Evolutionary conservation across 2,113 vertebrate genomes (phyloP).

Genomic region (Lamprologus ornatipinnis): DNA sequence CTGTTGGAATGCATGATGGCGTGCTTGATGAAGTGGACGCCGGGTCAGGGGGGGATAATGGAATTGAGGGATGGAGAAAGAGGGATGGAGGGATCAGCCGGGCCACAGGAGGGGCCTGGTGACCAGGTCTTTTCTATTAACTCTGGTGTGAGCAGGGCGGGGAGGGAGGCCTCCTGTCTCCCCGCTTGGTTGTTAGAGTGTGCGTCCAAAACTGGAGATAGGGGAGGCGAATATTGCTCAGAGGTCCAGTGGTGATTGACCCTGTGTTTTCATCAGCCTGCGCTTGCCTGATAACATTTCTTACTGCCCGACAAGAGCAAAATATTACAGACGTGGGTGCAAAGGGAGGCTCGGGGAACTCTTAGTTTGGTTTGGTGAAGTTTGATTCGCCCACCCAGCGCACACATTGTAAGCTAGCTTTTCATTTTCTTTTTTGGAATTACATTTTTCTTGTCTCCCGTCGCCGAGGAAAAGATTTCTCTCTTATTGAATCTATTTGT

Average conservation of each 20-base stretch:
- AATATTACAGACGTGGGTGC: constrained; percentile 25
- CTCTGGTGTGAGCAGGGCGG: constrained; percentile 19
- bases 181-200: constrained; percentile 25
- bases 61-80: constrained; percentile 44
- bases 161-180: constrained; percentile 29
- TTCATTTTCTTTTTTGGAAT: constrained; percentile 8
- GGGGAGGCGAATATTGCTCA: constrained; percentile 41
- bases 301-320: constrained; percentile 5
- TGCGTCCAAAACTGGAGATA: constrained; percentile 33
- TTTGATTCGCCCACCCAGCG: background rate
- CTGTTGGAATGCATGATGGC: constrained; percentile 42
- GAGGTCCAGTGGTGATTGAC: constrained; percentile 56
- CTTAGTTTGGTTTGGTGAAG: constrained; percentile 5
- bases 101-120: constrained; percentile 34
- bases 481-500: background rate
- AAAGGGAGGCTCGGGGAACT: constrained; percentile 16
- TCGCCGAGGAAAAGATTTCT: background rate
- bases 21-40: constrained; percentile 49
- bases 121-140: constrained; percentile 73
- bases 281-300: constrained; percentile 50
- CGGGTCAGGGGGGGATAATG: constrained; percentile 61
- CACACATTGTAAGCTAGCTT: background rate
- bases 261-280: constrained; percentile 65
- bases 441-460: background rate
- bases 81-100: constrained; percentile 25